phyloP scores from a whole-genome alignment of 2,797 vertebrate genomes.

The Premnoplex brunnescens region DNA sequence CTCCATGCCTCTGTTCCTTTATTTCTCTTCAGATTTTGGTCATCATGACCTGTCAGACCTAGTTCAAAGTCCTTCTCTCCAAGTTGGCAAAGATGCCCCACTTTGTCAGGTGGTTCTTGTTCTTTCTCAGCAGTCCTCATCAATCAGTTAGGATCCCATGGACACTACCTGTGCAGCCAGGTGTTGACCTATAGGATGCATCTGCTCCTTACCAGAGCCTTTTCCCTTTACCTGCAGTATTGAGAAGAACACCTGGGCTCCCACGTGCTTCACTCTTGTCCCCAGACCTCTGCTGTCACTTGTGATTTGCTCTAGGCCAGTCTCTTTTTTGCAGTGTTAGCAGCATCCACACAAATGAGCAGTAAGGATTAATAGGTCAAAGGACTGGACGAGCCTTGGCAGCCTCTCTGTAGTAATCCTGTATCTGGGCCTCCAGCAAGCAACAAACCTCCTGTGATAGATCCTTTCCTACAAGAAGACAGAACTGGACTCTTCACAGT shows the following conservation, averaged over 20 bases:
- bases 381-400: neutral
- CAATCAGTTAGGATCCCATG: neutral
- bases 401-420: neutral
- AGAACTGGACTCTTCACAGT: neutral
- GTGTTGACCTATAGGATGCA: neutral
- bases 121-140: neutral
- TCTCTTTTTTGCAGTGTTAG: neutral
- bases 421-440: neutral
- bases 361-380: neutral
- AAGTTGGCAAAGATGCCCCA: neutral
- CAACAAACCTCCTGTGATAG: neutral
- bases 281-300: neutral
- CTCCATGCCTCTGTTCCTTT: neutral
- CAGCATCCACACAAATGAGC: neutral
- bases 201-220: neutral
- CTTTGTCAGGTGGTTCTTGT: neutral
- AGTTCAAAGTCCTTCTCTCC: neutral
- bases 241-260: neutral
- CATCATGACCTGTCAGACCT: neutral
- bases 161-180: neutral
- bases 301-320: neutral
- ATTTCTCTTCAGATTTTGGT: neutral
- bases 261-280: neutral
- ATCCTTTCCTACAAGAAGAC: neutral
- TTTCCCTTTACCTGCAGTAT: neutral